Evolutionary conservation across 2,888 invertebrate species (phyloP).

Genomic region (Hydrotaea cyrtoneurina): DNA sequence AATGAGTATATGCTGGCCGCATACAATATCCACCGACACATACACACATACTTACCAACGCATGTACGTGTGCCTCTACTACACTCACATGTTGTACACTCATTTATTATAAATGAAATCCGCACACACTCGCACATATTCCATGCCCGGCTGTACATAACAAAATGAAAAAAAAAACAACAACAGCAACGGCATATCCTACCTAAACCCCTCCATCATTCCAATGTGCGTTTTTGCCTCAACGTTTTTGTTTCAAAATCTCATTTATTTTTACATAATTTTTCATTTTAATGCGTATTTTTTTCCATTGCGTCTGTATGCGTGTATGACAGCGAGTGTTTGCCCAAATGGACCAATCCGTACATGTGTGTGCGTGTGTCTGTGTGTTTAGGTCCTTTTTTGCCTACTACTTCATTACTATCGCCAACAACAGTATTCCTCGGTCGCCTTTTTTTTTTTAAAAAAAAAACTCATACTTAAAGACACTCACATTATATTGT

Average conservation of each 20-base stretch:
- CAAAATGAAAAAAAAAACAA: background rate
- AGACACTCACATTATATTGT: background rate
- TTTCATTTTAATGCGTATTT: constrained; percentile 55
- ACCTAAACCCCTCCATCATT: background rate
- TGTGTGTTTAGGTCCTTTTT: constrained; percentile 20
- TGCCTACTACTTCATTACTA: constrained; percentile 44
- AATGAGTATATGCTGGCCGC: constrained; percentile 54
- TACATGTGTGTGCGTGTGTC: background rate
- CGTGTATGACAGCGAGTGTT: constrained; percentile 32
- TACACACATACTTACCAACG: background rate
- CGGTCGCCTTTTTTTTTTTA: constrained; percentile 47
- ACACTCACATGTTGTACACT: background rate
- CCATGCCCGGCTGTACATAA: constrained; percentile 15
- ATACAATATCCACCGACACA: background rate
- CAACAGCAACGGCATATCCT: background rate
- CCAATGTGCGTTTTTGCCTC: constrained; percentile 50
- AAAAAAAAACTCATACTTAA: constrained; percentile 48
- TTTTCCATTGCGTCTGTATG: constrained; percentile 47
- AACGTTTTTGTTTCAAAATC: constrained; percentile 67
- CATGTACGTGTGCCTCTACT: background rate
- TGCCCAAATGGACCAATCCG: background rate
- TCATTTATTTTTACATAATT: constrained; percentile 70
- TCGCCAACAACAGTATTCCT: constrained; percentile 29
- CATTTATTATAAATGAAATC: constrained; percentile 32
- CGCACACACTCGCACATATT: background rate